Evolutionary conservation across 2,797 vertebrate genomes (phyloP), one percentile per base, ranked within the genome.

Genomic region (Sebastes baramenuke): DNA sequence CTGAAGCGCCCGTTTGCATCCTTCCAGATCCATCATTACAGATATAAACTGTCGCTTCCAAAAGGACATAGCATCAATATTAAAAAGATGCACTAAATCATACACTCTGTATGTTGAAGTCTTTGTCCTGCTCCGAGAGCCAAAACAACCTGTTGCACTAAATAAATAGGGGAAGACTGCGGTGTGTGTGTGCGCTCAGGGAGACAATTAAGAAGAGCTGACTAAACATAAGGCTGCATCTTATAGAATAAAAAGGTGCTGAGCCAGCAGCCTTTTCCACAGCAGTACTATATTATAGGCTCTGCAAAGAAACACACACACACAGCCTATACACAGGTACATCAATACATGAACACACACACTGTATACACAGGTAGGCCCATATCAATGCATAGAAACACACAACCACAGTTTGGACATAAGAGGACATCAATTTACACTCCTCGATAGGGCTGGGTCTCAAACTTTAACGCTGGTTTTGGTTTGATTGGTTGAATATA

Each of bases 161-260:
- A 66, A 81, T 27, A 71, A 67, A 85, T 1, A 80, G 36, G 65
- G 65, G 49, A 46, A 75, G 61, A 67, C 25, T 22, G 22, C 14
- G 20, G 46, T 34, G 52, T 67, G 29, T 67, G 65, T 52, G 72
- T 38, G 60, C 59, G 24, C 22, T 4, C 9, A 30, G 66, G 56
- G 68, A 76, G 20, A 72, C 76, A 83, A 88, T 87, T 77, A 81
- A 82, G 77, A 84, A 88, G 20, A 78, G 87, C 92, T 93, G 90
- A 92, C 87, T 87, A 79, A 80, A 89, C 89, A 89, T 81, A 81
- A 88, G 56, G 83, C 69, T 82, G 77, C 66, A 89, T 82, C 74
- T 79, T 80, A 80, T 69, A 88, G 72, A 73, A 83, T 76, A 80
- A 85, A 71, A 71, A 79, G 32, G 22, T 83, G 92, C 92, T 85